phyloP scores from a whole-genome alignment of 2,888 invertebrate species.

The Perithous albicinctus region DNA sequence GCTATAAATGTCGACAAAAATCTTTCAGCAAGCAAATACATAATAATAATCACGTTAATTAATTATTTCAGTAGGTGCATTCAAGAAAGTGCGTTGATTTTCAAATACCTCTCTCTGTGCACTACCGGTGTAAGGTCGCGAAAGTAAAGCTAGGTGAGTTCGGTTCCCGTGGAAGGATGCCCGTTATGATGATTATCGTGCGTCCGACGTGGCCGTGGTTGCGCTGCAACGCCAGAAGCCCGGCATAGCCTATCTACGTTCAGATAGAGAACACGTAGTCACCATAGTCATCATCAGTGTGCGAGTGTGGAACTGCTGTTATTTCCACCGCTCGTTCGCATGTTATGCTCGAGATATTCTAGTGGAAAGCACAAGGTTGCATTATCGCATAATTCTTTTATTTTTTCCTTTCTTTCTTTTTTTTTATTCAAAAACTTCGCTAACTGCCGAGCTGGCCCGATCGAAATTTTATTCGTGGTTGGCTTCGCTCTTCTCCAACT shows the following conservation, averaged over 20 bases:
- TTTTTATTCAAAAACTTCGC: neutral
- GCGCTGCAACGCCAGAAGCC: conserved; percentile 42
- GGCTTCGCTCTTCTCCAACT: neutral
- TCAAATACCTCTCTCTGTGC: conserved; percentile 44
- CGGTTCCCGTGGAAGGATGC: conserved; percentile 71
- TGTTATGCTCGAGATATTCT: conserved; percentile 13
- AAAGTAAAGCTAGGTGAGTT: conserved; percentile 69
- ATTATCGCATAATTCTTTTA: conserved; percentile 20
- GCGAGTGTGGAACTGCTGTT: conserved; percentile 47
- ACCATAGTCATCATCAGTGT: conserved; percentile 1
- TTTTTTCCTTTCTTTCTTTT: too few relatives aligned
- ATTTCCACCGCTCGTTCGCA: conserved; percentile 66
- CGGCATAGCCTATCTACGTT: conserved; percentile 30
- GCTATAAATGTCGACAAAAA: too few relatives aligned
- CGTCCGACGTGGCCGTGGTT: conserved; percentile 69
- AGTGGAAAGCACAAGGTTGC: conserved; percentile 8
- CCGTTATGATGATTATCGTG: conserved; percentile 80
- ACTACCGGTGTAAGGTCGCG: conserved; percentile 58
- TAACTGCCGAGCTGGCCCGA: too few relatives aligned
- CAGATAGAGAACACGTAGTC: conserved; percentile 10
- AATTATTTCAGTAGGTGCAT: conserved; percentile 23
- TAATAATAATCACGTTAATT: too few relatives aligned
- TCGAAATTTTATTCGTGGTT: conserved; percentile 24
- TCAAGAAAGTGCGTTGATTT: conserved; percentile 25
- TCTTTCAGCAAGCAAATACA: too few relatives aligned